phyloP scores from a whole-genome alignment of 2,888 invertebrate species.

The Pediacus dermestoides region DNA sequence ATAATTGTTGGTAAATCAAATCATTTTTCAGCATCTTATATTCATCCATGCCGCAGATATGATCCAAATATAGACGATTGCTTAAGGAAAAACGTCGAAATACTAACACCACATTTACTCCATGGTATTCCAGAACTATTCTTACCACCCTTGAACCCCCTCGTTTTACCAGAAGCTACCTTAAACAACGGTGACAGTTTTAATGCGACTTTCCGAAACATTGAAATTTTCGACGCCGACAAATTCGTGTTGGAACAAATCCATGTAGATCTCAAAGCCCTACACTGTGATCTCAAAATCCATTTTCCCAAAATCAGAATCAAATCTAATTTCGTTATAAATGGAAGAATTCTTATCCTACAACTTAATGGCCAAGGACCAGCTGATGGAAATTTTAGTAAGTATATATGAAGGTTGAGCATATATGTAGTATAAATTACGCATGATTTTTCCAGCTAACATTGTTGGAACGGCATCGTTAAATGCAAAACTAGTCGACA shows the following conservation, averaged over 20 bases:
- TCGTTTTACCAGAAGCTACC: constrained; percentile 62
- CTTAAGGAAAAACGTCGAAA: constrained; percentile 56
- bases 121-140: constrained; percentile 62
- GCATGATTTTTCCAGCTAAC: constrained; percentile 54
- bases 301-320: constrained; percentile 60
- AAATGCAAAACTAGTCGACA: constrained; percentile 52
- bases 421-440: no score
- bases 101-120: constrained; percentile 55
- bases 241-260: constrained; percentile 55
- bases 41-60: constrained; percentile 62
- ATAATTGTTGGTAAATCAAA: background rate
- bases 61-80: constrained; percentile 61
- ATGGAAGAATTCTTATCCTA: constrained; percentile 66
- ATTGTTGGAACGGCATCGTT: constrained; percentile 58
- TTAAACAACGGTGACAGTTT: constrained; percentile 54
- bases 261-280: constrained; percentile 51
- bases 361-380: constrained; percentile 65
- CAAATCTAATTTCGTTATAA: constrained; percentile 59
- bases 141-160: constrained; percentile 66
- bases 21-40: constrained; percentile 56
- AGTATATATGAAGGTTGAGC: constrained; percentile 46
- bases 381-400: constrained; percentile 63
- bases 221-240: constrained; percentile 53
- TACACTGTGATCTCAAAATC: constrained; percentile 55
- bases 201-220: constrained; percentile 27